Base-by-base conservation (phyloP, 2,113 vertebrate species). In the Plestiodon gilberti region DNA sequence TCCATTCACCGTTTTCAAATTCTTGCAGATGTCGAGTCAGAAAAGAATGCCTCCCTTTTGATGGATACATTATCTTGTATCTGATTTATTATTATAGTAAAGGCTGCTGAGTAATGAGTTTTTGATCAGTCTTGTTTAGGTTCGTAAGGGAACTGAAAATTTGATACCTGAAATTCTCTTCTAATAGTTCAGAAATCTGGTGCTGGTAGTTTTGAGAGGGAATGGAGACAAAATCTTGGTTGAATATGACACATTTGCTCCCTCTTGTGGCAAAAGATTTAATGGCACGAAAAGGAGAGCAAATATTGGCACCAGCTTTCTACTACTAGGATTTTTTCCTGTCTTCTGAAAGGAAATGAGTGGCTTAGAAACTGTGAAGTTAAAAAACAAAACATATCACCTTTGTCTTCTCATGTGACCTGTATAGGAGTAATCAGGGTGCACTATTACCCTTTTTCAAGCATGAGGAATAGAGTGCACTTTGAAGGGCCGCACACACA, bases 211-310 rank as follows among this genome's bases (percentile, higher is more conserved):
- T 83, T 15, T 65, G 1, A 4, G 38, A 23, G 81, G 70, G 38
- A 87, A 87, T 28, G 35, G 3, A 71, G 0, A 0, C 57, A 28
- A 35, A 65, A 28, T 22, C 87, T 78, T 35, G 73, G 14, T 74
- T 71, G 74, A 93, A 87, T 87, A 88, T 22, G 1, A 91, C 90
- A n/a, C 92, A 83, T 89, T 89, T 93, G 90, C 93, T 91, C 95
- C 95, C 92, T 52, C 95, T 94, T 93, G 93, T 91, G 95, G 78
- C 90, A 82, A 0, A 33, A 1, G 77, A 0, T 23, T 48, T 0
- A 57, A 89, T 89, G 91, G 89, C 91, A 76, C 0, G 62, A 43
- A 6, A 62, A n/a, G 17, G 18, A n/a, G 40, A 62, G 38, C 3
- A 59, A 33, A 15, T 55, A 38, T 3, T 40, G 20, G 77, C 1